Conservation (phyloP, 2,888 invertebrate genomes). For the Lithophane semibrunnea region DNA sequence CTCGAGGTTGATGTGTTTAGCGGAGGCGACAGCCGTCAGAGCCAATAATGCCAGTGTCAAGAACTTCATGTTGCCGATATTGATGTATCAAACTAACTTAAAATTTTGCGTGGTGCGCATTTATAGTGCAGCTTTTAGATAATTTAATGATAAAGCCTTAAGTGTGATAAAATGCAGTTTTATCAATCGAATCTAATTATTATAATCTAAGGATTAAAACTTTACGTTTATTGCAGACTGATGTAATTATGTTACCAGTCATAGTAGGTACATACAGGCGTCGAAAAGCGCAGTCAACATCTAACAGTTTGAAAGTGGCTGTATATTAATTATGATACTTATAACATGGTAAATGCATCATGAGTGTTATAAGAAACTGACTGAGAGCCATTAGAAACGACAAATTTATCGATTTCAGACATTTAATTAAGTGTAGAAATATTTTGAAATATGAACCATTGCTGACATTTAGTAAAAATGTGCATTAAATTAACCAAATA, state of each 20-base stretch:
- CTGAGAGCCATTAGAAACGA: not conserved
- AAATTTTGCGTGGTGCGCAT: not conserved
- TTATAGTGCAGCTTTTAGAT: constrained; percentile 18
- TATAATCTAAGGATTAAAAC: not conserved
- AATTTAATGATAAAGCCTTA: not conserved
- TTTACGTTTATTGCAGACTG: not conserved
- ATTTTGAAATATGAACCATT: not conserved
- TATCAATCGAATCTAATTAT: not conserved
- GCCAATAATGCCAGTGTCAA: constrained; percentile 49
- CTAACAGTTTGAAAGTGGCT: not conserved
- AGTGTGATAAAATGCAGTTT: not conserved
- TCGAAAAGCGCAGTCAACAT: not conserved
- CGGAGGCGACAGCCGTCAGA: constrained; percentile 54
- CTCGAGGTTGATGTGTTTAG: constrained; percentile 37
- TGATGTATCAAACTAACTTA: too few species aligned
- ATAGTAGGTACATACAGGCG: not conserved
- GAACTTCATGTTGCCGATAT: constrained; percentile 40
- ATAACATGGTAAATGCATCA: not conserved
- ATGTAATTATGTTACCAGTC: not conserved
- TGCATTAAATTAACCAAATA: too few species aligned
- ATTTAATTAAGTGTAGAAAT: not conserved
- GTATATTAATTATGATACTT: not conserved
- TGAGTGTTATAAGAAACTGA: not conserved
- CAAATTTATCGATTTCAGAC: not conserved
- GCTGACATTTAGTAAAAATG: too few species aligned